Percentiles rank a stretch among this genome's conserved stretches.
Conservation (phyloP, 2,888 invertebrate genomes). For the Mesopsocus fuscifrons region DNA sequence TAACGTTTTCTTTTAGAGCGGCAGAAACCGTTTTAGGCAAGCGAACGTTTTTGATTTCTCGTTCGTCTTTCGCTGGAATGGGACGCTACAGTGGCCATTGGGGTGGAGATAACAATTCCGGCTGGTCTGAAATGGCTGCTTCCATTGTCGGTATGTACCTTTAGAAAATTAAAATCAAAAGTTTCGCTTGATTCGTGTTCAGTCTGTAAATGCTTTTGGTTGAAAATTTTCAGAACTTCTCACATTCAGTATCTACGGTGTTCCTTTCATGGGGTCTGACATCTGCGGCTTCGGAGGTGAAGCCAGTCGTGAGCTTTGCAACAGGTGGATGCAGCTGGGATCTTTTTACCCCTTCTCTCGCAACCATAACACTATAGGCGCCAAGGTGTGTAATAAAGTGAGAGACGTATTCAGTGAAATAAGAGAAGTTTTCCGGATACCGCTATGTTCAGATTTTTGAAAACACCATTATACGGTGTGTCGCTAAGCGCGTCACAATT, state of each 20-base stretch:
- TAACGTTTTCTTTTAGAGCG: slow-evolving; percentile 37
- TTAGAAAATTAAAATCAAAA: no score
- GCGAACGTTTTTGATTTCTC: slow-evolving; percentile 55
- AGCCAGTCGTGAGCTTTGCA: slow-evolving; percentile 50
- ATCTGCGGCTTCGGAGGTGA: slow-evolving; percentile 69
- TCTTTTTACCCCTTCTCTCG: slow-evolving; percentile 77
- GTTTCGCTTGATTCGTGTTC: no score
- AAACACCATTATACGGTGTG: no score
- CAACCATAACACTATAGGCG: slow-evolving; percentile 46
- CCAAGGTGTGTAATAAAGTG: slow-evolving; percentile 31
- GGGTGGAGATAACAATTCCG: slow-evolving; percentile 58
- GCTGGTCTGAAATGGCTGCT: slow-evolving; percentile 48
- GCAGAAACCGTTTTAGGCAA: slow-evolving; percentile 41
- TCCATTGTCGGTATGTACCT: background rate
- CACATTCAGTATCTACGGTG: slow-evolving; percentile 55
- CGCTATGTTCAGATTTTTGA: no score
- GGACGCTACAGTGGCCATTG: slow-evolving; percentile 59
- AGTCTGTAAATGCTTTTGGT: no score
- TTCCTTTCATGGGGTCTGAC: slow-evolving; percentile 69
- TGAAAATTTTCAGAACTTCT: slow-evolving; percentile 34
- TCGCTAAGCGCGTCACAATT: no score
- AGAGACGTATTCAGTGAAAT: background rate
- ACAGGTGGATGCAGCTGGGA: slow-evolving; percentile 69
- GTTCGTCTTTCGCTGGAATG: slow-evolving; percentile 57
- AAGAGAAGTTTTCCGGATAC: no score